These are phyloP conservation scores for Arrhopalites spinosus DNA, from an alignment of 2,888 invertebrate species.

Conservation along the genomic window DNA sequence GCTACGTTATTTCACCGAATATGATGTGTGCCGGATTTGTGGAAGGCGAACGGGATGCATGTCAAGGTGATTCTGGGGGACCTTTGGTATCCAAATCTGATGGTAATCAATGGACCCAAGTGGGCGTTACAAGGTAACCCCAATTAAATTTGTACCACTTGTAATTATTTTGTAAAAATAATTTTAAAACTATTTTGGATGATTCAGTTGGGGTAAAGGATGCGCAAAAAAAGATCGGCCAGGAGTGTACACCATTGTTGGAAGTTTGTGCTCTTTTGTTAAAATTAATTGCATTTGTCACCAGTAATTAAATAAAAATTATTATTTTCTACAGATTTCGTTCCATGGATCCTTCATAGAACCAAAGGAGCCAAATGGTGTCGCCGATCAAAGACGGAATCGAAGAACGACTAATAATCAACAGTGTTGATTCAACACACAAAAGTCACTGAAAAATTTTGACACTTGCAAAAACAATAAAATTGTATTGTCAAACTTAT, in stretches of 20 bases:
- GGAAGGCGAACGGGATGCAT: constrained; percentile 14
- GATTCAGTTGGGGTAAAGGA: background rate
- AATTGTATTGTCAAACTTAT: background rate
- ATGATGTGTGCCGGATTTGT: background rate
- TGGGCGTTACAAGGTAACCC: no score
- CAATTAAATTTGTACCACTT: no score
- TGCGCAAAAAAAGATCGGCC: background rate
- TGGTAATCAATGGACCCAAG: background rate
- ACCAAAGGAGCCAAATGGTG: constrained; percentile 19
- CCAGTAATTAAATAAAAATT: background rate
- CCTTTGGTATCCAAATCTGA: background rate
- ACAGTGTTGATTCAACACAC: background rate
- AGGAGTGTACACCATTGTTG: background rate
- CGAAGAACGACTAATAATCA: no score
- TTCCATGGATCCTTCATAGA: constrained; percentile 18
- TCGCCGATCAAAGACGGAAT: no score
- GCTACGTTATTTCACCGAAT: background rate
- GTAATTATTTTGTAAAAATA: no score
- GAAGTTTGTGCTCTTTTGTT: background rate
- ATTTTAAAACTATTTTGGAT: no score
- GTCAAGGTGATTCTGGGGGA: constrained; percentile 22
- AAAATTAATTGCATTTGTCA: no score
- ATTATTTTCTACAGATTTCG: background rate
- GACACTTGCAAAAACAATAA: background rate
- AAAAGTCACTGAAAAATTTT: background rate